A percentile compares a stretch with the other conserved stretches of the same genome.
phyloP scores from a whole-genome alignment of 2,888 invertebrate genomes.

The Ischnura elegans region DNA sequence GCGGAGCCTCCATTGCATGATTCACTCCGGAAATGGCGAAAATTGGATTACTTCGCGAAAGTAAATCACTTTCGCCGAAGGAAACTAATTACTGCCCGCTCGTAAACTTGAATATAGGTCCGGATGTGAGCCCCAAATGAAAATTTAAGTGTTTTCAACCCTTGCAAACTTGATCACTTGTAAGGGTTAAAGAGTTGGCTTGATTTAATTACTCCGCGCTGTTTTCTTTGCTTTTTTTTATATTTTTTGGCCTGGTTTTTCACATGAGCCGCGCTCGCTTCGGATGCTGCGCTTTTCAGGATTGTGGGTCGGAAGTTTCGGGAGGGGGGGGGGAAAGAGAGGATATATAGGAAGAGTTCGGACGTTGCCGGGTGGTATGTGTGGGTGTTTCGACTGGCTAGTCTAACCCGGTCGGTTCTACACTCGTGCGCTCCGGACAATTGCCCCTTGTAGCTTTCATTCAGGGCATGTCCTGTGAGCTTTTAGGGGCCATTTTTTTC shows the following conservation, averaged over 20 bases:
- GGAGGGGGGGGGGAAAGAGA: too few species aligned
- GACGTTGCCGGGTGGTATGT: background rate
- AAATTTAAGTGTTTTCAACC: background rate
- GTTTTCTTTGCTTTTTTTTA: too few species aligned
- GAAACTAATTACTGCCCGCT: background rate
- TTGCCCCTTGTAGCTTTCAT: conserved; percentile 21
- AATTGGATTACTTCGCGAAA: background rate
- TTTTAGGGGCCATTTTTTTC: background rate
- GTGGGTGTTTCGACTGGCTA: too few species aligned
- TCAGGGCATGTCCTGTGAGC: conserved; percentile 6
- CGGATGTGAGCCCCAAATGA: background rate
- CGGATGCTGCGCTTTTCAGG: background rate
- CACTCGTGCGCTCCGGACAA: background rate
- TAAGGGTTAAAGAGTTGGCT: background rate
- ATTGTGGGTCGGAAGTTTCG: background rate
- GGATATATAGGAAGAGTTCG: background rate
- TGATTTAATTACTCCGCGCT: background rate
- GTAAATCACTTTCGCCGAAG: conserved; percentile 2
- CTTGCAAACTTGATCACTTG: background rate
- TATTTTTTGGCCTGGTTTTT: background rate
- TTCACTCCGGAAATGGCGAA: background rate
- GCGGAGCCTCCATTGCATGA: background rate
- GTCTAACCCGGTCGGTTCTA: background rate
- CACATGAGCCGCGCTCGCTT: background rate
- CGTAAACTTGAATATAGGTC: background rate